Conservation (phyloP, 2,113 vertebrate species). For the Tauraco erythrolophus region DNA sequence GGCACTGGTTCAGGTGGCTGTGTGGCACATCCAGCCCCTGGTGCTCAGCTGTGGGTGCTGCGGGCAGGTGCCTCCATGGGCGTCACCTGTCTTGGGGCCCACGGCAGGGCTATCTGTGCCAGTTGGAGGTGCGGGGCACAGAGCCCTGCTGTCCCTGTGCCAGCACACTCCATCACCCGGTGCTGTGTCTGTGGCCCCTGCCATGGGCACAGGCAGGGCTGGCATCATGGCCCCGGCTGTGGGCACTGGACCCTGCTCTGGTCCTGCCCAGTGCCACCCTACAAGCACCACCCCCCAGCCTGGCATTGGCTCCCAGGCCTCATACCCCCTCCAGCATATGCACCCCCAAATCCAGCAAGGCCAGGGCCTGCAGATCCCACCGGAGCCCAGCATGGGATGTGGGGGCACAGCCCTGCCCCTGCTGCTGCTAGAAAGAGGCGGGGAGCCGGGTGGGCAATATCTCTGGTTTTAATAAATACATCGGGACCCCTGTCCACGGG, state of each 20-base stretch:
- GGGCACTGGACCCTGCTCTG: neutral
- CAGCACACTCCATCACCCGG: neutral
- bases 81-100: neutral
- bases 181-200: accelerated
- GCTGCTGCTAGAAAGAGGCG: neutral
- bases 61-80: neutral
- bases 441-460: neutral
- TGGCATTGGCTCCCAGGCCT: neutral
- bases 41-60: accelerated
- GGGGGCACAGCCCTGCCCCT: neutral
- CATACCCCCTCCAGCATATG: accelerated
- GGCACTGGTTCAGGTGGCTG: accelerated
- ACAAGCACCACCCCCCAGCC: no score
- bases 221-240: neutral
- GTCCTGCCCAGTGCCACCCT: neutral
- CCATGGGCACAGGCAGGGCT: neutral
- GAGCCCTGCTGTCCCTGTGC: neutral
- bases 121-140: accelerated
- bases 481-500: neutral
- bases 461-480: conserved; percentile 73
- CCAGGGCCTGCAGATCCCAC: neutral
- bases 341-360: neutral
- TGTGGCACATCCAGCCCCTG: neutral
- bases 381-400: accelerated
- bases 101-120: neutral